Evolutionary conservation across 2,797 vertebrate genomes (phyloP).

Genomic region (Psittacula derbiana): DNA sequence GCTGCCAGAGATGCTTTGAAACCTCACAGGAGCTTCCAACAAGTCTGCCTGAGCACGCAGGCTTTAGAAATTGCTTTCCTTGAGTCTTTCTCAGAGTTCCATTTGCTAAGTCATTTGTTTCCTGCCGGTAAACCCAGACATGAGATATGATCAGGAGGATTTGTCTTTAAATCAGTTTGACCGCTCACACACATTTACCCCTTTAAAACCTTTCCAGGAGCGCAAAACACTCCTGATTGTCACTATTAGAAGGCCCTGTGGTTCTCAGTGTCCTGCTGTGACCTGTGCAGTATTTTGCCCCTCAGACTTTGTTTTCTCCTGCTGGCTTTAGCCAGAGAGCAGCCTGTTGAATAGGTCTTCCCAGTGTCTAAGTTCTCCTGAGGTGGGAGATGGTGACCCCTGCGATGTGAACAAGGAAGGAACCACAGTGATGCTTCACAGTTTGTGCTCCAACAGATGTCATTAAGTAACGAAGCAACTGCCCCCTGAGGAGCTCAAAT

Average conservation of each 20-base stretch:
- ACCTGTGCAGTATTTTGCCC: not conserved
- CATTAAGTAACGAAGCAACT: not conserved
- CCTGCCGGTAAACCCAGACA: not conserved
- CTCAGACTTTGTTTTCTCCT: not conserved
- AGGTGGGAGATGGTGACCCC: not conserved
- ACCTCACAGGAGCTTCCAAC: constrained; percentile 15
- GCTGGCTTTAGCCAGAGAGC: not conserved
- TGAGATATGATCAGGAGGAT: not conserved
- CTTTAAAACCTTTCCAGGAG: not conserved
- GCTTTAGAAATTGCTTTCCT: constrained; percentile 23
- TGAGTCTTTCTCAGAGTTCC: constrained; percentile 24
- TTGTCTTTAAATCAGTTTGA: not conserved
- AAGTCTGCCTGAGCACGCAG: not conserved
- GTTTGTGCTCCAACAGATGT: not conserved
- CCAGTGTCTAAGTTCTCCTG: not conserved
- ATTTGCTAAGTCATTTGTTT: constrained; percentile 43
- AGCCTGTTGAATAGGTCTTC: not conserved
- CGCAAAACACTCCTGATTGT: not conserved
- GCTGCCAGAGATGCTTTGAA: constrained; percentile 24
- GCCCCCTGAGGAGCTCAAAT: not conserved
- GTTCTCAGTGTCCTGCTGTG: not conserved
- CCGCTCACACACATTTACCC: not conserved
- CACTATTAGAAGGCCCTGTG: not conserved
- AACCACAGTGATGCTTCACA: not conserved
- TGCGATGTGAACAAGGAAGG: not conserved